Evolutionary conservation across 2,113 vertebrate species (phyloP), one percentile per base, ranked within the genome.

Genomic region (Beaufortia kweichowensis): DNA sequence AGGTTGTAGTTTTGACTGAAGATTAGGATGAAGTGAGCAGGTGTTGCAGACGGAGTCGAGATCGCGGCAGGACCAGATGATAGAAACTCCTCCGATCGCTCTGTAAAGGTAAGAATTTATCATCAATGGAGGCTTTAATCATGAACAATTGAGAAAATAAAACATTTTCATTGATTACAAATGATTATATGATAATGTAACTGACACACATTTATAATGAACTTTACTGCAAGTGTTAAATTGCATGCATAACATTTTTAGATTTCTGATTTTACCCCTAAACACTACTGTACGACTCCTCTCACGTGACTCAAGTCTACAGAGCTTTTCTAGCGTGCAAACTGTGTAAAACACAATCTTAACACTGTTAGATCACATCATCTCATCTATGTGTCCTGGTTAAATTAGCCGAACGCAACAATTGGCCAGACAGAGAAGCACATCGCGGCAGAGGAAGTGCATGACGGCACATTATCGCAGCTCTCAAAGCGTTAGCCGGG

Each of bases 101-200:
- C 15, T 11, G 19, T 15, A 19, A 79, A 78, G 82, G 79, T 84
- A 79, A 81, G 76, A 23, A 23, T 17, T 4, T 50, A n/a, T 46
- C 60, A 26, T 24, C 2, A 23, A 12, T 8, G 0, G n/a, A 26
- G 15, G 15, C 31, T 61, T 61, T 61, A 46, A 61, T 46, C 14
- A 26, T 21, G 26, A 26, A 12, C 15, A 21, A 39, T 31, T 33
- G 5, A 48, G 43, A 3, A 26, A 50, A n/a, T 26, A 10, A 5
- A 23, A 26, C 21, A 65, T 17, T 4, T 17, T 48, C 43, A 17
- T 21, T 8, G 6, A 53, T 53, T 21, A 19, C n/a, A 53, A 53
- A 8, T 53, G 5, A 14, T 11, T 43, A 2, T 15, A 43, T 6
- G 1, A 7, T 1, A 33, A 33, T 33, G 35, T 11, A 39, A 39